Evolutionary conservation across 2,113 vertebrate genomes (phyloP), one percentile per base, ranked within the genome.

Genomic region (Copsychus sechellarum): DNA sequence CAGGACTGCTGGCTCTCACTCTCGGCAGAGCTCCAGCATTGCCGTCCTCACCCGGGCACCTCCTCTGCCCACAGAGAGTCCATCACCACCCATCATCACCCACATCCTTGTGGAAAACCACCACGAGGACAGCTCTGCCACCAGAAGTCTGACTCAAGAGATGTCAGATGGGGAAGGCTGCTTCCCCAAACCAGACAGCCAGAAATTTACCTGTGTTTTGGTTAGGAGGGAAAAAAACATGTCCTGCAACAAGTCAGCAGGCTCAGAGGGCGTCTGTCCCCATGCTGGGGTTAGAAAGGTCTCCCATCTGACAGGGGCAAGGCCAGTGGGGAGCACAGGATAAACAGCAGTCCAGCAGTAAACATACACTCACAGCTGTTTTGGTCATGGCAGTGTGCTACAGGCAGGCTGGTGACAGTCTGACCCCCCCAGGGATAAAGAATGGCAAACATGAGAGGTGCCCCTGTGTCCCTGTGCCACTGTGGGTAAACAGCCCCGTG

Each of bases 51-150:
- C 15, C 64, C 2, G 3, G 65, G 14, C 48, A 69, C 36, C 62
- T 51, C 31, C 53, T 76, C 48, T 1, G 4, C 73, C 40, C 31
- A 2, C 0, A 0, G 31, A 12, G 51, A 19, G 62, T 25, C 43
- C 62, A 43, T 50, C 38, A 8, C 5, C 20, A 2, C 11, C 36
- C 53, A 34, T 4, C 53, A 0, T 0, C 18, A 31, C 64, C 29
- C 51, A 42, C 66, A 51, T 40, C 74, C 67, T 43, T 10, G 21
- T 29, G 72, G 58, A 72, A 93, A 77, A 53, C 45, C 54, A 50
- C 29, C 34, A 21, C 0, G 0, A 38, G 29, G 34, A 64, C 72
- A 57, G 73, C 72, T 65, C 65, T 3, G 5, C 1, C 0, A 16
- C 19, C 40, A 65, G 6, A 19, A 36, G 14, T 18, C n/a, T 57